Evolutionary conservation across 2,797 vertebrate species (phyloP).

Genomic region (Malacoctenus gilli): DNA sequence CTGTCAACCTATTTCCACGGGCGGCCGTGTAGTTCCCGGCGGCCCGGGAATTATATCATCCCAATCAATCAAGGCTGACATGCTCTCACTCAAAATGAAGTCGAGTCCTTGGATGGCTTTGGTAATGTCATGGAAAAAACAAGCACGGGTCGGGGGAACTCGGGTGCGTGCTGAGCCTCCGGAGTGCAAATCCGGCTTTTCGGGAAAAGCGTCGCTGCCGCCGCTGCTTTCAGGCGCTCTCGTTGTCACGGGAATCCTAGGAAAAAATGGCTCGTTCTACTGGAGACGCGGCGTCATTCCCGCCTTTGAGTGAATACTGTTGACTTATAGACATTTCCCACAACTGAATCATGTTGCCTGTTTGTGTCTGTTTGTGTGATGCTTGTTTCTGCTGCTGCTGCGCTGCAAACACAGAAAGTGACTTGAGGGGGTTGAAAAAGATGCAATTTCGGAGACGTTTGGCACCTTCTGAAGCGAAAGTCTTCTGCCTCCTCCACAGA

Average conservation of each 20-base stretch:
- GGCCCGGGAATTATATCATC: constrained; percentile 73
- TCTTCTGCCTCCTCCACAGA: too few relatives aligned
- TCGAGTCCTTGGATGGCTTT: constrained; percentile 74
- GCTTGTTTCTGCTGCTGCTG: constrained; percentile 46
- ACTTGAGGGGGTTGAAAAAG: too few relatives aligned
- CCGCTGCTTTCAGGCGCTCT: neutral
- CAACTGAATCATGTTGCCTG: constrained; percentile 4
- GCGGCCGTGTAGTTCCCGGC: constrained; percentile 67
- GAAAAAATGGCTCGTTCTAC: too few relatives aligned
- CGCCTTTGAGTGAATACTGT: too few relatives aligned
- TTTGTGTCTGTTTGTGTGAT: constrained; percentile 38
- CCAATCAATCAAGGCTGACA: constrained; percentile 82
- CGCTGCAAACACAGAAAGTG: too few relatives aligned
- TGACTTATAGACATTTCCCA: neutral
- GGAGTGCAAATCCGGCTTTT: constrained; percentile 45
- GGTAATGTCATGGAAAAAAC: constrained; percentile 71
- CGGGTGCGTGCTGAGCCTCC: constrained; percentile 27
- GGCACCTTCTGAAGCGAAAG: too few relatives aligned
- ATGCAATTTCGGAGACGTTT: too few relatives aligned
- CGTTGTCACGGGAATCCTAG: constrained; percentile 6
- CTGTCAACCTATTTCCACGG: constrained; percentile 79
- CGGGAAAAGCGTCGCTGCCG: constrained; percentile 25
- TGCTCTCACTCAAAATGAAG: constrained; percentile 75
- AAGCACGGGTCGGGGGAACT: too few relatives aligned
- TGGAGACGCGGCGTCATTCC: too few relatives aligned